Conservation (phyloP, 2,113 vertebrate genomes). For the Datnioides undecimradiatus region DNA sequence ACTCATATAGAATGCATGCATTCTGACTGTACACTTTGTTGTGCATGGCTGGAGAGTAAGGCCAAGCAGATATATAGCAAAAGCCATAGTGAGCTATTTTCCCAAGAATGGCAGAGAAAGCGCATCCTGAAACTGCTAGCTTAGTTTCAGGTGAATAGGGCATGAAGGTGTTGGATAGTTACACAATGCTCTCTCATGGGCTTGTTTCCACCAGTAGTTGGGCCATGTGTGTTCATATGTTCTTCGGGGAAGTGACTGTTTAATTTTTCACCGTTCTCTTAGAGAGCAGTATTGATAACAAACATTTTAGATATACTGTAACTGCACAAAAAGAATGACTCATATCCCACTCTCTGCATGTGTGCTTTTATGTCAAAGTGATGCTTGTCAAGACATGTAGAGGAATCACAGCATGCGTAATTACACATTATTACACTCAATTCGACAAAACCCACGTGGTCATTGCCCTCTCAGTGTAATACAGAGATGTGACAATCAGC, state of each 20-base stretch:
- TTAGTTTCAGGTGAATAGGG: too few relatives aligned
- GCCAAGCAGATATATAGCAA: too few relatives aligned
- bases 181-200: too few relatives aligned
- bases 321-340: conserved; percentile 26
- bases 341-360: conserved; percentile 15
- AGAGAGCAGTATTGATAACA: not conserved
- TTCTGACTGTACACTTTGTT: too few relatives aligned
- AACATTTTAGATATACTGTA: conserved; percentile 9
- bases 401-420: conserved; percentile 30
- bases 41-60: too few relatives aligned
- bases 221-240: too few relatives aligned
- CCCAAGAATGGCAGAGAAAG: too few relatives aligned
- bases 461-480: not conserved
- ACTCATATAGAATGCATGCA: too few relatives aligned
- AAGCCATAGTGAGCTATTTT: too few relatives aligned
- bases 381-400: conserved; percentile 29
- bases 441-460: not conserved
- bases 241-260: conserved; percentile 1
- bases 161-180: too few relatives aligned
- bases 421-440: conserved; percentile 5
- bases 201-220: too few relatives aligned
- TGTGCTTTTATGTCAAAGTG: conserved; percentile 24
- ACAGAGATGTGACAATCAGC: not conserved
- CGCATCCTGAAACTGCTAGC: too few relatives aligned
- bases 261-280: not conserved